Evolutionary conservation across 2,797 vertebrate species (phyloP).

Genomic region (Esox lucius): DNA sequence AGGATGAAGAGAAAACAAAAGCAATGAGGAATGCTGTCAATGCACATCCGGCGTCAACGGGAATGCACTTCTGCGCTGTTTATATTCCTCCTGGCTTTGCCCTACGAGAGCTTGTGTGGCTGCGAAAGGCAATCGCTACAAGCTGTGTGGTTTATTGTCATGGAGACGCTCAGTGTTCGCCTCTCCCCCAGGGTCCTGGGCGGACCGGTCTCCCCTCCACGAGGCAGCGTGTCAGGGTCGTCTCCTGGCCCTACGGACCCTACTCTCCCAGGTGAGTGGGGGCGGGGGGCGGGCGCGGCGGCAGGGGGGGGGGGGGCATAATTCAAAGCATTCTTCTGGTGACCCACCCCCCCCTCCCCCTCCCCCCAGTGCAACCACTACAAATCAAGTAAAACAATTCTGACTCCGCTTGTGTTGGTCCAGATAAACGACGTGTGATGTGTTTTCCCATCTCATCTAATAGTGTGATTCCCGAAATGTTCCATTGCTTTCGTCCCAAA

Average conservation of each 20-base stretch:
- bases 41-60: not conserved
- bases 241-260: constrained; percentile 88
- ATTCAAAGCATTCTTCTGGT: not conserved
- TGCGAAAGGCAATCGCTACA: not conserved
- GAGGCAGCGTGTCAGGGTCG: constrained; percentile 96
- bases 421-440: too few relatives aligned
- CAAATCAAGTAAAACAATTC: too few relatives aligned
- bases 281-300: not conserved
- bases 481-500: constrained; percentile 41
- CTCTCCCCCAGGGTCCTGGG: constrained; percentile 86
- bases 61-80: not conserved
- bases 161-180: constrained; percentile 19
- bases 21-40: not conserved
- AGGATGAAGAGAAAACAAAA: not conserved
- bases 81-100: not conserved
- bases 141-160: not conserved
- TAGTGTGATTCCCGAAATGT: not conserved
- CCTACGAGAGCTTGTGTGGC: not conserved
- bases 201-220: constrained; percentile 92
- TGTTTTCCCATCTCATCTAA: too few relatives aligned
- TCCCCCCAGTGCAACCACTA: too few relatives aligned
- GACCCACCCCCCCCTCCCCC: too few relatives aligned
- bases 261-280: constrained; percentile 84
- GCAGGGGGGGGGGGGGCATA: not conserved
- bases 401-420: too few relatives aligned